Base-by-base conservation (phyloP, 2,888 invertebrate species). In the Pammene aurita region DNA sequence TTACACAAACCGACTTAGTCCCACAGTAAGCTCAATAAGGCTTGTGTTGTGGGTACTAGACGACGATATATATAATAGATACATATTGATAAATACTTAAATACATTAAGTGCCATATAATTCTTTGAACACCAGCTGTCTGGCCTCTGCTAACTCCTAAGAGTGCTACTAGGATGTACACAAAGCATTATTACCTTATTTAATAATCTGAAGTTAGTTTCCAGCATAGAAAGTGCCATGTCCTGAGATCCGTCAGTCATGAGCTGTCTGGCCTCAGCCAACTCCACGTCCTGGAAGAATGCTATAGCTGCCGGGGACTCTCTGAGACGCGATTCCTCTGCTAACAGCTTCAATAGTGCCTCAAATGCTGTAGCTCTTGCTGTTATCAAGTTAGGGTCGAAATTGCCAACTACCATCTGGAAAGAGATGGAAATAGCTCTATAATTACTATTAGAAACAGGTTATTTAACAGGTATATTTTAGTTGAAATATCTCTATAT, bases 241-340 rank as follows among this genome's bases (percentile, higher is more conserved):
- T 93, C 93, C 86, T 93, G 94, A 71, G 94, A 93, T 34, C 93
- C 92, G 71, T 94, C 93, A 44, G 89, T 88, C 73, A 96, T 89
- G 62, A 94, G 90, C 77, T 90, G 89, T 74, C 94, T 94, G 0
- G 95, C 95, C 78, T 94, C 93, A 56, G 81, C 89, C 66, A 95
- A 80, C 84, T 96, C 96, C 52, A 91, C 88, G 66, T 94, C 93
- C 83, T 95, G 95, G 71, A 96, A 93, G 82, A 96, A 96, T 46
- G 89, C 78, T 58, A 95, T 84, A 72, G 95, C 93, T 34, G 93
- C 86, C 2, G 88, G 83, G 11, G 95, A 93, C 54, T 94, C 94
- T 74, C 95, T 89, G 11, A 96, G 83, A 52, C 92, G 88, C 46
- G 93, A 90, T 65, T 94, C 93, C 73, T 82, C 87, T 0, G 93